phyloP scores from a whole-genome alignment of 2,888 invertebrate genomes.

The Poecilobothrus nobilitatus region DNA sequence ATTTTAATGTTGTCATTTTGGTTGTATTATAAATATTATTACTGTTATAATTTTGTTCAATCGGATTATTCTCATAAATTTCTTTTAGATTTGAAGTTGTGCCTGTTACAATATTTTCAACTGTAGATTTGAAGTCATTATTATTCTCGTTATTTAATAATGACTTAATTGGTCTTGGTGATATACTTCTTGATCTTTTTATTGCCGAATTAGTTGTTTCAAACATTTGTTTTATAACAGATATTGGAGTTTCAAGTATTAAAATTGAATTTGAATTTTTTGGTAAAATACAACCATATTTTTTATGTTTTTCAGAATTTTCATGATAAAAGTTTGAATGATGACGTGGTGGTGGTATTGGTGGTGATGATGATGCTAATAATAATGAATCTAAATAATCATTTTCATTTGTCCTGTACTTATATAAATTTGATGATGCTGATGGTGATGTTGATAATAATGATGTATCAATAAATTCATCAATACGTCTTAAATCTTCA shows the following conservation, averaged over 20 bases:
- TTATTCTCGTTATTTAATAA: background rate
- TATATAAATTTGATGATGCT: background rate
- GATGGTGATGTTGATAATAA: conserved; percentile 24
- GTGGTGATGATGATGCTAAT: background rate
- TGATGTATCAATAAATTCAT: conserved; percentile 38
- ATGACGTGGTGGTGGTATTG: background rate
- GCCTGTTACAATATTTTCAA: background rate
- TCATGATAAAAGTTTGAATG: too few relatives aligned
- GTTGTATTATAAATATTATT: background rate
- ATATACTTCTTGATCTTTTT: background rate
- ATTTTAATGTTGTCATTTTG: too few relatives aligned
- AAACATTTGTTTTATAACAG: background rate
- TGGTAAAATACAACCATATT: background rate
- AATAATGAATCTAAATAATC: too few relatives aligned
- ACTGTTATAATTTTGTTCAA: background rate
- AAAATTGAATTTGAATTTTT: background rate
- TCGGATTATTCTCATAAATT: background rate
- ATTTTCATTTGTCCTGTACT: background rate
- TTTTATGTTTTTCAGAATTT: too few relatives aligned
- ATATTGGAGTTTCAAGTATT: background rate
- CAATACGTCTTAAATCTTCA: conserved; percentile 39
- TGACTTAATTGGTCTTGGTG: background rate
- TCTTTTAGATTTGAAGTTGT: background rate
- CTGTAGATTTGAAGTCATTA: background rate
- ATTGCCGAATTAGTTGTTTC: background rate